These are phyloP conservation scores for Acholoe squamosa DNA, from an alignment of 2,888 invertebrate species.

Conservation along the genomic window DNA sequence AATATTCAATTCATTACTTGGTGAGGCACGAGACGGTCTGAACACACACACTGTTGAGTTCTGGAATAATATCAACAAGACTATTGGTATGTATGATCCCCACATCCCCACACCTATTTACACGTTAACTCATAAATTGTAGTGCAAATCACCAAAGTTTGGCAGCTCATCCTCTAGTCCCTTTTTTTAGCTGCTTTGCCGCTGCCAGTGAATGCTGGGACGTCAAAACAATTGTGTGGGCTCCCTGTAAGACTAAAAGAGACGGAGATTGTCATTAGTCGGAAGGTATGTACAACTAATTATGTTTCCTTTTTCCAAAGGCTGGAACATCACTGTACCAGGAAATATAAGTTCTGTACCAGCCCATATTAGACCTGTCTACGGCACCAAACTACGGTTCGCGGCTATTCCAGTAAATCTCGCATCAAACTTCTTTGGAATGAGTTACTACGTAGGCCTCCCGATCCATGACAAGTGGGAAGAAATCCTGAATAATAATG, in stretches of 20 bases:
- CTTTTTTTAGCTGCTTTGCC: no score
- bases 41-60: conserved; percentile 52
- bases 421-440: conserved; percentile 41
- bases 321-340: not conserved
- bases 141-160: no score
- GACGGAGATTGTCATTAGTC: no score
- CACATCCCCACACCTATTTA: no score
- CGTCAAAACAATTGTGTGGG: no score
- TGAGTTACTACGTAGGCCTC: conserved; percentile 69
- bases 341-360: not conserved
- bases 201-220: no score
- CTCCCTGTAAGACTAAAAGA: no score
- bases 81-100: not conserved
- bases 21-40: conserved; percentile 60
- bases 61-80: not conserved
- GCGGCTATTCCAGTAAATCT: conserved; percentile 71
- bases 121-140: no score
- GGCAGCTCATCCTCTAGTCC: no score
- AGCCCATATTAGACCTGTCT: conserved; percentile 9
- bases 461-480: conserved; percentile 70
- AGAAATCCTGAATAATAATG: conserved; percentile 67
- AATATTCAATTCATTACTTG: conserved; percentile 61
- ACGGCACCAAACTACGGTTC: conserved; percentile 70
- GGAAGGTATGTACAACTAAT: no score
- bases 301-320: not conserved